A percentile compares a stretch with the other conserved stretches of the same genome.
phyloP scores from a whole-genome alignment of 2,797 vertebrate species.

The Hoplostethus atlanticus region DNA sequence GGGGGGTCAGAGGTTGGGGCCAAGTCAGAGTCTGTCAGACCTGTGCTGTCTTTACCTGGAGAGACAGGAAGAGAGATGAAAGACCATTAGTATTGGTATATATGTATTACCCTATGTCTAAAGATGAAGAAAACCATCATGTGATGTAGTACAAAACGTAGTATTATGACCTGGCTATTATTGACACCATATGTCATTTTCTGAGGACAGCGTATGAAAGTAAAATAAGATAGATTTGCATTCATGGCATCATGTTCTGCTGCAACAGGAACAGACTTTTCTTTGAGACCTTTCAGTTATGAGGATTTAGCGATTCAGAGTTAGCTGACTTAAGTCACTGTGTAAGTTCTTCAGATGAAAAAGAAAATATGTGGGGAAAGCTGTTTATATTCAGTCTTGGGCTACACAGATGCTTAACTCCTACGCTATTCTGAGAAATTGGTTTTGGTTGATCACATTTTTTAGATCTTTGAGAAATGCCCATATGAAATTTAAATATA shows the following conservation, averaged over 20 bases:
- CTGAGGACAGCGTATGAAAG: constrained; percentile 13
- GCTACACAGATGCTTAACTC: constrained; percentile 14
- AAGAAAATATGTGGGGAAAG: constrained; percentile 2
- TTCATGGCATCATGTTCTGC: constrained; percentile 18
- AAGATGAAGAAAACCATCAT: constrained; percentile 21
- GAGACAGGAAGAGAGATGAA: constrained; percentile 19
- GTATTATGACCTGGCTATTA: constrained; percentile 5
- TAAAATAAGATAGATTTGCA: constrained; percentile 16
- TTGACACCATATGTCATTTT: constrained; percentile 11
- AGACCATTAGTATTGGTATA: neutral
- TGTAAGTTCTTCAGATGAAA: constrained; percentile 31
- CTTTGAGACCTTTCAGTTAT: neutral
- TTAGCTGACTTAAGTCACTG: constrained; percentile 15
- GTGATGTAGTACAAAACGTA: neutral
- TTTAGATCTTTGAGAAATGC: no score
- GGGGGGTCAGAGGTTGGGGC: constrained; percentile 88
- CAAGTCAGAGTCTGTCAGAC: constrained; percentile 90
- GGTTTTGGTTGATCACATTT: no score
- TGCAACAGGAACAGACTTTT: constrained; percentile 5
- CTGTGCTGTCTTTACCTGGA: constrained; percentile 92
- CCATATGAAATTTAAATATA: no score
- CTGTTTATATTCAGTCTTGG: no score
- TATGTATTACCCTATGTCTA: neutral
- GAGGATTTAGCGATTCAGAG: constrained; percentile 8
- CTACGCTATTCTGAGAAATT: neutral